Evolutionary conservation across 2,888 invertebrate species (phyloP).

Genomic region (Meandrusa payeni): DNA sequence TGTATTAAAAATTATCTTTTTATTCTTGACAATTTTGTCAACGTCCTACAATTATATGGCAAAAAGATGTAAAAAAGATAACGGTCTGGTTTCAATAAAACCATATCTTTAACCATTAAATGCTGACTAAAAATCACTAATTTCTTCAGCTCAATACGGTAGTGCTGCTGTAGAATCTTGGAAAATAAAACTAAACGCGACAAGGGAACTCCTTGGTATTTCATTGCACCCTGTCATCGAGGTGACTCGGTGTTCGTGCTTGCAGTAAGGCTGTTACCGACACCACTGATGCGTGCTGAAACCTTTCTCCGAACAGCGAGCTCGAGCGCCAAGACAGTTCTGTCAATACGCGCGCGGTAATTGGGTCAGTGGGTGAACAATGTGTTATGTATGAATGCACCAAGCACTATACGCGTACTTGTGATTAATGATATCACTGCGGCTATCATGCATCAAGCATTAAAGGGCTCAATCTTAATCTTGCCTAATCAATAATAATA

Average conservation of each 20-base stretch:
- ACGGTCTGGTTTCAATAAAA: neutral
- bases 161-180: no score
- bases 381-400: conserved; percentile 49
- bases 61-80: neutral
- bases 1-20: neutral
- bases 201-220: neutral
- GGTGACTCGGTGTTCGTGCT: neutral
- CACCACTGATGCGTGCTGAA: conserved; percentile 33
- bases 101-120: neutral
- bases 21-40: conserved; percentile 3
- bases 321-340: conserved; percentile 69
- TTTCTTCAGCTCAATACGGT: neutral
- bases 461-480: conserved; percentile 21
- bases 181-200: no score
- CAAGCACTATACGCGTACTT: conserved; percentile 34
- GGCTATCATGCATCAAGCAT: conserved; percentile 14
- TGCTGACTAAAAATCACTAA: no score
- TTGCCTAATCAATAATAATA: conserved; percentile 22
- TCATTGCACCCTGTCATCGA: conserved; percentile 2
- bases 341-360: conserved; percentile 72
- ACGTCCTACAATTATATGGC: conserved; percentile 6
- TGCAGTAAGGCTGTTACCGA: conserved; percentile 28
- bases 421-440: conserved; percentile 9
- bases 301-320: conserved; percentile 53
- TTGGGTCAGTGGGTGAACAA: conserved; percentile 75